Evolutionary conservation across 2,113 vertebrate species (phyloP).

Genomic region (Caranx ignobilis): DNA sequence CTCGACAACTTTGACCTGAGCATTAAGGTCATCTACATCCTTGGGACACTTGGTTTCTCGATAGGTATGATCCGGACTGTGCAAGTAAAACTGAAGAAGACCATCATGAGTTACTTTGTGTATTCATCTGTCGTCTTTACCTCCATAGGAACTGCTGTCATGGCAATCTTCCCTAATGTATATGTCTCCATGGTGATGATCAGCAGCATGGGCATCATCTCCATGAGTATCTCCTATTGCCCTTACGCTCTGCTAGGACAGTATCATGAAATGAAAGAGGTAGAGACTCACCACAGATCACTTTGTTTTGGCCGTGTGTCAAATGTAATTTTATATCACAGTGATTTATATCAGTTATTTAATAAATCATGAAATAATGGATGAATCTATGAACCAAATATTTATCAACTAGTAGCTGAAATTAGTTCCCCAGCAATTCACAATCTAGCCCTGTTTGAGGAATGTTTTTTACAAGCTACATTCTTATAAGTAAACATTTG

Average conservation of each 20-base stretch:
- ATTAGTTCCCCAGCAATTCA: too few species aligned
- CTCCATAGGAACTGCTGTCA: constrained; percentile 90
- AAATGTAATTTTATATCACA: too few species aligned
- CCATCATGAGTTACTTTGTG: not conserved
- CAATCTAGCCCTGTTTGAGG: too few species aligned
- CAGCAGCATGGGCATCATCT: constrained; percentile 98
- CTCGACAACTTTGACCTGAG: constrained; percentile 97
- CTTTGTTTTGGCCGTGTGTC: not conserved
- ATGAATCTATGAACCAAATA: too few species aligned
- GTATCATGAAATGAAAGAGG: constrained; percentile 96
- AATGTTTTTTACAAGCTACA: too few species aligned
- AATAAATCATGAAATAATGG: too few species aligned
- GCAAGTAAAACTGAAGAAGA: not conserved
- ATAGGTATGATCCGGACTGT: constrained; percentile 61
- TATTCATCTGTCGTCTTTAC: not conserved
- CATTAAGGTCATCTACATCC: constrained; percentile 95
- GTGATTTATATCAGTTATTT: too few species aligned
- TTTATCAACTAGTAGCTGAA: too few species aligned
- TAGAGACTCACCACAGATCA: constrained; percentile 54
- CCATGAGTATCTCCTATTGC: constrained; percentile 99
- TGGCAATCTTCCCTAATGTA: constrained; percentile 96
- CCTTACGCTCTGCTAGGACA: constrained; percentile 96
- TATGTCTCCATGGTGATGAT: constrained; percentile 98
- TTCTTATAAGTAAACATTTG: too few species aligned
- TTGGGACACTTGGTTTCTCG: constrained; percentile 94